phyloP scores from a whole-genome alignment of 2,113 vertebrate species.

The Symphodus melops region DNA sequence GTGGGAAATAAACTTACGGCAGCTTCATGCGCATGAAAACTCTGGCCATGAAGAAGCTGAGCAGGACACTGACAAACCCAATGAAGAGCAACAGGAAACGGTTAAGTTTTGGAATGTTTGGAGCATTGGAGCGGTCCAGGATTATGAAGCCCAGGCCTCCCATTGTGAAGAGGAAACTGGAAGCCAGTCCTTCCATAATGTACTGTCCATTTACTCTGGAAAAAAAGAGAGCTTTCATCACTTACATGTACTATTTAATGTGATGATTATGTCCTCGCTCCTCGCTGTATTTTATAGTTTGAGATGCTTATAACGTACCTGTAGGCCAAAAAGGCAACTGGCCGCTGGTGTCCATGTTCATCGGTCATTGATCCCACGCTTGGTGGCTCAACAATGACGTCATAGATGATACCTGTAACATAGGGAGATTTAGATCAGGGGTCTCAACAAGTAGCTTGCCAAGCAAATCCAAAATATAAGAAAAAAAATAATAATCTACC shows the following conservation, averaged over 20 bases:
- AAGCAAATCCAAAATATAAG: no score
- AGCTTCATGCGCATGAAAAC: conserved; percentile 99
- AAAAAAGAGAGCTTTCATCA: conserved; percentile 3
- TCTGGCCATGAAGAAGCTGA: conserved; percentile 99
- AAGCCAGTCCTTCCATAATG: conserved; percentile 98
- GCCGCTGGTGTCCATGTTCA: conserved; percentile 96
- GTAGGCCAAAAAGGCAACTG: conserved; percentile 97
- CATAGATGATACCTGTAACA: conserved; percentile 94
- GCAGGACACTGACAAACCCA: conserved; percentile 95
- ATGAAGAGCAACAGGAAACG: conserved; percentile 98
- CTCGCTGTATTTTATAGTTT: neutral
- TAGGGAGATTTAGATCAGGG: neutral
- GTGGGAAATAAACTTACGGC: conserved; percentile 89
- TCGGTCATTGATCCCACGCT: conserved; percentile 99
- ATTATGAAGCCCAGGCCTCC: conserved; percentile 98
- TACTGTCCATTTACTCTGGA: conserved; percentile 96
- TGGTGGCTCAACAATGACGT: conserved; percentile 98
- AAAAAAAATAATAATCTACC: no score
- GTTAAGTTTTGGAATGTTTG: conserved; percentile 98
- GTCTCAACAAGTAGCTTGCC: no score
- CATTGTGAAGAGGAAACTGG: conserved; percentile 99
- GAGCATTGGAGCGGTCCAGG: conserved; percentile 96
- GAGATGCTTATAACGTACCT: conserved; percentile 79
- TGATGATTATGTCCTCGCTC: no score
- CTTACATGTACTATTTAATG: neutral